phyloP scores from a whole-genome alignment of 2,888 invertebrate species.

The Limnephilus rhombicus region DNA sequence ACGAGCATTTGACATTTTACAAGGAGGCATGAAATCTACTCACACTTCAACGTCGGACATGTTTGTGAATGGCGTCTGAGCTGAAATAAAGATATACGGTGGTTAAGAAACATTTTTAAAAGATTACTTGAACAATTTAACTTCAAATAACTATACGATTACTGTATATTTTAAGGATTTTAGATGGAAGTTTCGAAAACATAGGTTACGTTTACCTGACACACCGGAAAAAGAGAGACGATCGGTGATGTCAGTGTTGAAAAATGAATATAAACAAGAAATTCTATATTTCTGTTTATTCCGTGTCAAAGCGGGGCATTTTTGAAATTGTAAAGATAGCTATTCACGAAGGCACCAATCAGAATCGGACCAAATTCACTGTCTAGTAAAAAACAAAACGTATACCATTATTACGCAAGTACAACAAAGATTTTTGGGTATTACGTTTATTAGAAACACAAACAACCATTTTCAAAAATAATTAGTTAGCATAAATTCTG shows the following conservation, averaged over 20 bases:
- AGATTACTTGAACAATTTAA: slow-evolving; percentile 19
- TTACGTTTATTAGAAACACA: not conserved
- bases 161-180: slow-evolving; percentile 72
- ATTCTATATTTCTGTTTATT: not conserved
- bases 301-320: not conserved
- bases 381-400: not conserved
- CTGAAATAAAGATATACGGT: slow-evolving; percentile 75
- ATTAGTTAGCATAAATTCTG: not conserved
- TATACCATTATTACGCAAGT: not conserved
- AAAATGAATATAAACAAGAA: slow-evolving; percentile 30
- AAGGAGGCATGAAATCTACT: slow-evolving; percentile 74
- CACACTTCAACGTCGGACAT: slow-evolving; percentile 92
- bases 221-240: slow-evolving; percentile 75
- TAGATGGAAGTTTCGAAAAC: slow-evolving; percentile 70
- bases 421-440: not conserved
- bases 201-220: slow-evolving; percentile 77
- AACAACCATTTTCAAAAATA: not conserved
- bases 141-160: slow-evolving; percentile 48
- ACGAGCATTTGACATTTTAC: slow-evolving; percentile 30
- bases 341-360: not conserved
- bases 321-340: not conserved
- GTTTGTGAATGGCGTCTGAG: slow-evolving; percentile 71
- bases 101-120: slow-evolving; percentile 68
- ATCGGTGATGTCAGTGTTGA: slow-evolving; percentile 43
- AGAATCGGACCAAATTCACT: not conserved